Evolutionary conservation across 2,888 invertebrate species (phyloP).

Genomic region (Lamellibrachia satsuma): DNA sequence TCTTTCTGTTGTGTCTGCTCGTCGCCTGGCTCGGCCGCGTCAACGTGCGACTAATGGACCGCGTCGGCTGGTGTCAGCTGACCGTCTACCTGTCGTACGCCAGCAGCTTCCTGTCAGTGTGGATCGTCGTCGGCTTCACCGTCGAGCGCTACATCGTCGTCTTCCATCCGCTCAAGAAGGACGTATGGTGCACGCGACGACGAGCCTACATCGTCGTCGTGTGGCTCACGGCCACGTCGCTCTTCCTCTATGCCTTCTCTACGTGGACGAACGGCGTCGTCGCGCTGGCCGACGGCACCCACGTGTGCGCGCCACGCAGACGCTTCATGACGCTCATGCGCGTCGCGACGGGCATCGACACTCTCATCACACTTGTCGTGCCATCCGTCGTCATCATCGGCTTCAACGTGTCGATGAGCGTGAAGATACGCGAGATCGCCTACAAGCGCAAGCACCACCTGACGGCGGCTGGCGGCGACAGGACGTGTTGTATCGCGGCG

Average conservation of each 20-base stretch:
- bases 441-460: background rate
- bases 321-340: slow-evolving; percentile 17
- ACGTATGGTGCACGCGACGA: slow-evolving; percentile 31
- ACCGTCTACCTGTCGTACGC: slow-evolving; percentile 34
- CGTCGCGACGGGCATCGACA: slow-evolving; percentile 17
- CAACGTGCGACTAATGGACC: slow-evolving; percentile 29
- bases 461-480: background rate
- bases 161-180: slow-evolving; percentile 31
- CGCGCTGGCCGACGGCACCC: background rate
- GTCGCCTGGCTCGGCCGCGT: slow-evolving; percentile 34
- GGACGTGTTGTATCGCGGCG: background rate
- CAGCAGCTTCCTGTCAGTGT: slow-evolving; percentile 35
- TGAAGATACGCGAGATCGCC: background rate
- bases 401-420: background rate
- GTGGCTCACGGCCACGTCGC: slow-evolving; percentile 19
- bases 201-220: slow-evolving; percentile 28
- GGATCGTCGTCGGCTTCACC: slow-evolving; percentile 39
- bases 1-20: slow-evolving; percentile 34
- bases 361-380: background rate
- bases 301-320: background rate
- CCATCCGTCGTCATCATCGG: slow-evolving; percentile 3
- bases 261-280: slow-evolving; percentile 30
- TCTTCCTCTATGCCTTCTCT: slow-evolving; percentile 33
- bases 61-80: slow-evolving; percentile 32
- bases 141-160: slow-evolving; percentile 39